phyloP scores from a whole-genome alignment of 2,797 vertebrate species.

The Typhlichthys subterraneus region DNA sequence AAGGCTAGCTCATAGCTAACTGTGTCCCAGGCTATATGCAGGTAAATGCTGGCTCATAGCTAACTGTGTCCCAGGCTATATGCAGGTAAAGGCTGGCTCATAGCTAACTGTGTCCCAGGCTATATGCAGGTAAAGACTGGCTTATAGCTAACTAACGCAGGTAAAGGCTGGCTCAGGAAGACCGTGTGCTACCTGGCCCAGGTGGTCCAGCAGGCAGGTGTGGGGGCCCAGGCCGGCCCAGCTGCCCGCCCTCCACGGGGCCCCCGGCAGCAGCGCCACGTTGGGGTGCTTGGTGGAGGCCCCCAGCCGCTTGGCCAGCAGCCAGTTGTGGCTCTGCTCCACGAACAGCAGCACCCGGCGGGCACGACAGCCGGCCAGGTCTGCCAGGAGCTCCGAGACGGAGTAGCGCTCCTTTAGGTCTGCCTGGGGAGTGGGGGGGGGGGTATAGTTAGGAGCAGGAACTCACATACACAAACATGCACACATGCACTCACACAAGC shows the following conservation, averaged over 20 bases:
- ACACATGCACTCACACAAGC: too few relatives aligned
- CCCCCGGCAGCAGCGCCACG: slow-evolving; percentile 74
- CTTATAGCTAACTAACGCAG: too few relatives aligned
- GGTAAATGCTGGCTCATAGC: too few relatives aligned
- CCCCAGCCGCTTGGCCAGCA: slow-evolving; percentile 76
- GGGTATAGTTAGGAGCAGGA: too few relatives aligned
- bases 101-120: too few relatives aligned
- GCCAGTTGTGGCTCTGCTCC: slow-evolving; percentile 81
- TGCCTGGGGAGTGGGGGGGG: slow-evolving; percentile 41
- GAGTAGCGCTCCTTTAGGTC: slow-evolving; percentile 73
- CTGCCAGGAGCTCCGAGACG: slow-evolving; percentile 62
- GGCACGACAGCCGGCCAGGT: slow-evolving; percentile 78
- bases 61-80: too few relatives aligned
- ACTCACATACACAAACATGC: background rate
- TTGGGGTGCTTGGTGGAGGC: slow-evolving; percentile 79
- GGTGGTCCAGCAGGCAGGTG: slow-evolving; percentile 66
- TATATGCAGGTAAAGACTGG: too few relatives aligned
- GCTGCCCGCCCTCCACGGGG: slow-evolving; percentile 45
- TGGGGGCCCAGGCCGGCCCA: slow-evolving; percentile 65
- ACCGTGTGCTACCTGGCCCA: slow-evolving; percentile 50
- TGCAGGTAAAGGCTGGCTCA: too few relatives aligned
- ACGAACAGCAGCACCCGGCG: slow-evolving; percentile 81
- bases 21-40: too few relatives aligned
- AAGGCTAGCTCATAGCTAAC: too few relatives aligned
- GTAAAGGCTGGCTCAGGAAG: background rate